Base-by-base conservation (phyloP, 2,113 vertebrate species). In the Nasalis larvatus region DNA sequence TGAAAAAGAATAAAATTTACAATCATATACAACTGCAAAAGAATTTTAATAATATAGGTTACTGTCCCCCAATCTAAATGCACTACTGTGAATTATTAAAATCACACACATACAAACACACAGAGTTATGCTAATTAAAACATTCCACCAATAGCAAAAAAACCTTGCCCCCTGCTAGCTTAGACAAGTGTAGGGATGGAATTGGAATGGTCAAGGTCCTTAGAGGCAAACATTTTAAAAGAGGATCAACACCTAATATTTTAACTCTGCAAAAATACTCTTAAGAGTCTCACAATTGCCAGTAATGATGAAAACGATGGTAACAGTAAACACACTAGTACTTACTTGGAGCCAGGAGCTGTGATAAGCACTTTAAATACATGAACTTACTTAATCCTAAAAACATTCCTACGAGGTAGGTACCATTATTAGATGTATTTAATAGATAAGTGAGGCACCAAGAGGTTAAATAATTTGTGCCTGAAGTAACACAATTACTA, bases 41-140 rank as follows among this genome's bases (percentile, higher is more conserved):
- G 4, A 91, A 85, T 21, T 90, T 92, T 85, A 85, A 8, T 76
- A 90, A 89, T 76, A 91, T 4, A 89, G 54, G 37, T 10, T 20
- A 92, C 27, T 63, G 4, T 23, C n/a, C 40, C 35, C 40, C n/a
- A 47, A 91, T 78, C 11, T 89, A 90, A 94, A 93, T 73, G 77
- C 35, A 74, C 78, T 69, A 85, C 42, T 88, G 23, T 92, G 71
- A 86, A 90, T 66, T 90, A 94, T 35, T 93, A 92, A 93, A 93
- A 95, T 83, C 20, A 73, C 0, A 42, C 25, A 88, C 2, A 74
- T 2, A 86, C 35, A 92, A 21, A 80, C 0, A 89, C 18, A 52
- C 32, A 92, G 10, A 69, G 3, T 35, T 74, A 47, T 85, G 74
- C 68, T 92, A 49, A 84, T 91, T 60, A 81, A 84, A 97, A 87